Conservation (phyloP, 2,888 invertebrate species). For the Ormyrus labotus region DNA sequence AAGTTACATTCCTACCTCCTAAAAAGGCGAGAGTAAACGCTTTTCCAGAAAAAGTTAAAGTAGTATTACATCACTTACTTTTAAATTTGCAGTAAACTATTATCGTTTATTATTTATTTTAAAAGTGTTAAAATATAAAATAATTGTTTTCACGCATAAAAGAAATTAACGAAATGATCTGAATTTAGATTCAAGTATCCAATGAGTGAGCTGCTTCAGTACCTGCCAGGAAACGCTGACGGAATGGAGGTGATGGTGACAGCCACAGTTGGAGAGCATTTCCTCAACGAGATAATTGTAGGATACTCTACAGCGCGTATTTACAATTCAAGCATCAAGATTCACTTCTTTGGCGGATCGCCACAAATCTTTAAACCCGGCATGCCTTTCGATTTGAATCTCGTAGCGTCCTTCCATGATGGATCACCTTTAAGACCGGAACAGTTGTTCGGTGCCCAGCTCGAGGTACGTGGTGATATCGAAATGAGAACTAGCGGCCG, state of each 20-base stretch:
- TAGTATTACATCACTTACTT: too few relatives aligned
- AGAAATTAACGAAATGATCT: neutral
- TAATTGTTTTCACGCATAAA: too few relatives aligned
- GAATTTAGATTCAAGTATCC: slow-evolving; percentile 86
- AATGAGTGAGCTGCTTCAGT: slow-evolving; percentile 84
- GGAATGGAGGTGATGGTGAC: slow-evolving; percentile 90
- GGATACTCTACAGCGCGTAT: slow-evolving; percentile 93
- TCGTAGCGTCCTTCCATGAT: slow-evolving; percentile 94
- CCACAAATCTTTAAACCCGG: slow-evolving; percentile 97
- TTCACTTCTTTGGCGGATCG: slow-evolving; percentile 91
- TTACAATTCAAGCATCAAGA: slow-evolving; percentile 89
- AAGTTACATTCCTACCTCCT: too few relatives aligned
- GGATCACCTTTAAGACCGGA: slow-evolving; percentile 86
- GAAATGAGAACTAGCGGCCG: slow-evolving; percentile 81
- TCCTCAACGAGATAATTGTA: slow-evolving; percentile 88
- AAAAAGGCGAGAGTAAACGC: too few relatives aligned
- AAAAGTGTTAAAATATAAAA: too few relatives aligned
- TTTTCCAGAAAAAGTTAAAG: too few relatives aligned
- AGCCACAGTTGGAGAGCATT: slow-evolving; percentile 91
- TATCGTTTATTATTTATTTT: too few relatives aligned
- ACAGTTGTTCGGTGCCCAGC: slow-evolving; percentile 80
- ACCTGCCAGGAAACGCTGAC: slow-evolving; percentile 81
- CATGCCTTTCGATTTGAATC: slow-evolving; percentile 89
- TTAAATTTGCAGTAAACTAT: too few relatives aligned
- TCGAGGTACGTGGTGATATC: slow-evolving; percentile 83